Base-by-base conservation (phyloP, 1,140 invertebrate species). In the Camponotus vicinus region DNA sequence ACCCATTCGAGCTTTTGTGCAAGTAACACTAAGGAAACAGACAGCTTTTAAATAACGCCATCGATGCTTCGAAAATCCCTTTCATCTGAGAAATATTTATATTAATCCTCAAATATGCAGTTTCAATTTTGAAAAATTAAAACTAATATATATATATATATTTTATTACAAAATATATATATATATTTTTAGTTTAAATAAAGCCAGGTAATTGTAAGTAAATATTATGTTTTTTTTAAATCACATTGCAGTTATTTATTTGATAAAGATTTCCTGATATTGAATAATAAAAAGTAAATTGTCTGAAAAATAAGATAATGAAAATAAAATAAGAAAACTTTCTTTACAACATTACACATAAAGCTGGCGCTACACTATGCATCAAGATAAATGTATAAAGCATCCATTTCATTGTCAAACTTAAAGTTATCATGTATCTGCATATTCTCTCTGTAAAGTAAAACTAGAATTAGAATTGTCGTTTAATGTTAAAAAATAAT, bases 1-100 rank as follows among this genome's bases (percentile, higher is more conserved):
- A 93, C 93, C 93, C 93, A 92, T 91, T 89, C 92, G 92, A 94
- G 89, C 90, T 93, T 92, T 86, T 76, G 79, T 84, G 87, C 88
- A 86, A 71, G 42, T 84, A 87, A 82, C 86, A 85, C 67, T 88
- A 80, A 64, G 15, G 21, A 32, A 40, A 5, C 63, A 18, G 8
- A 32, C 13, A 32, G 34, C 37, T n/a, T 45, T 59, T 18, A 73
- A 59, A 76, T 63, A 42, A 34, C 9, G 1, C 21, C 45, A 55
- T 42, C 18, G 18, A 27, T 34, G 7, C 3, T 57, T 34, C 15
- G 13, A 63, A 67, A 8, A 59, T 59, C 9, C 37, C 4, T 49
- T 63, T 27, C 21, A 5, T 40, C 9, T 13, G 2, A 42, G 32
- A 75, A 37, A 55, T 6, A 37, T 21, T 21, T 59, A 32, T 55